phyloP scores from a whole-genome alignment of 2,113 vertebrate species.

The Hemiprocne comata region DNA sequence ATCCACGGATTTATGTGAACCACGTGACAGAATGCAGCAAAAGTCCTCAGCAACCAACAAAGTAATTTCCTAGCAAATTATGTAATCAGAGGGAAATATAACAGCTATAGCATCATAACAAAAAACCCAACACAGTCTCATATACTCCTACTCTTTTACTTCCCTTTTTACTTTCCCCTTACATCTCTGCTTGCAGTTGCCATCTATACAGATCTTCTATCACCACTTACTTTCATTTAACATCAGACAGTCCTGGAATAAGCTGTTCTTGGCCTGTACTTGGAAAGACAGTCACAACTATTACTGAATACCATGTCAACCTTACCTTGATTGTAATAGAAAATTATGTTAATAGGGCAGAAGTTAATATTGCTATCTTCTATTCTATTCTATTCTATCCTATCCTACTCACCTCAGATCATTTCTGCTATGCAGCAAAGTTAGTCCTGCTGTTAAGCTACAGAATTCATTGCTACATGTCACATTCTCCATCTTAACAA shows the following conservation, averaged over 20 bases:
- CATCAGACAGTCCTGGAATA: neutral
- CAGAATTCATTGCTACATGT: neutral
- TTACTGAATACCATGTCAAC: neutral
- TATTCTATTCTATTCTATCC: too few species aligned
- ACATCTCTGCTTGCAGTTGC: neutral
- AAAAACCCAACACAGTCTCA: neutral
- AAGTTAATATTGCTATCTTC: neutral
- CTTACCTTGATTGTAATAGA: neutral
- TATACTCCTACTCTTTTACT: neutral
- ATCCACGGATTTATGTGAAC: conserved; percentile 18
- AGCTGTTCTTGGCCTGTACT: neutral
- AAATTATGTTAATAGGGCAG: neutral
- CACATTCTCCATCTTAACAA: neutral
- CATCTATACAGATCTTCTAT: neutral
- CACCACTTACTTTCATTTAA: neutral
- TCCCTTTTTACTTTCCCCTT: neutral
- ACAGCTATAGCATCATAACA: neutral
- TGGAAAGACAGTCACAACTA: neutral
- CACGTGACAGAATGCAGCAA: conserved; percentile 3
- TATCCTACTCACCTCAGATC: neutral
- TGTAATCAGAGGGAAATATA: conserved; percentile 3
- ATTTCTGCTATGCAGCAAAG: neutral
- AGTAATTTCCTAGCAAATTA: conserved; percentile 22
- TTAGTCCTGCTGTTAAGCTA: neutral
- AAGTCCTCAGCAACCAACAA: neutral